Evolutionary conservation across 2,797 vertebrate genomes (phyloP).

Genomic region (Agapornis canus): DNA sequence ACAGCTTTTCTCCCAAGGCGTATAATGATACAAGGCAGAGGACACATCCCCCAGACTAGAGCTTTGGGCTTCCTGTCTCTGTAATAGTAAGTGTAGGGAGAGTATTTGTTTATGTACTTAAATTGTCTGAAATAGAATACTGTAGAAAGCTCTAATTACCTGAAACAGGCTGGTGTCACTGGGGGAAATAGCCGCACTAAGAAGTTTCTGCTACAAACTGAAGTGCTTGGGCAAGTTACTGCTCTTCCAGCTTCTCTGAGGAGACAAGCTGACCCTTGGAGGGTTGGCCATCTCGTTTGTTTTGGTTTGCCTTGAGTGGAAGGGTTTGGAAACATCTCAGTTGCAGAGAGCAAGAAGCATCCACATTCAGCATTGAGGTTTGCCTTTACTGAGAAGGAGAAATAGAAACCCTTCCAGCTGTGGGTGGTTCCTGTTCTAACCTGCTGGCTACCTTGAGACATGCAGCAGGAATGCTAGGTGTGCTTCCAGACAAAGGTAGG

Average conservation of each 20-base stretch:
- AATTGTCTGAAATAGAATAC: not conserved
- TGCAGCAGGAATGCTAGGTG: fast-evolving
- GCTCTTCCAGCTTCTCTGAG: not conserved
- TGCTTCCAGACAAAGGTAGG: too few species aligned
- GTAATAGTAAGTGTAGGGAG: not conserved
- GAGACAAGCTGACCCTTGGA: not conserved
- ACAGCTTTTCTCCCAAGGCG: not conserved
- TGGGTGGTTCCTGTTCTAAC: fast-evolving
- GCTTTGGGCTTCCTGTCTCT: not conserved
- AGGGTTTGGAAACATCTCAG: not conserved
- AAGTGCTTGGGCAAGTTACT: not conserved
- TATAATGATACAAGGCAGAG: fast-evolving
- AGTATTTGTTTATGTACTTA: too few species aligned
- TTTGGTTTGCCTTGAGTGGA: not conserved
- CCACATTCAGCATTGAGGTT: not conserved
- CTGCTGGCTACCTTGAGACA: not conserved
- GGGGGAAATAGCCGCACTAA: not conserved
- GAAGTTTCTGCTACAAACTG: not conserved
- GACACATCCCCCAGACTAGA: not conserved
- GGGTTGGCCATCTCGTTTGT: not conserved
- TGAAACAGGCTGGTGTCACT: not conserved
- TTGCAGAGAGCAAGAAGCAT: not conserved
- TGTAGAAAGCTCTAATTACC: not conserved
- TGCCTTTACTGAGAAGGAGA: not conserved
- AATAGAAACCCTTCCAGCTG: not conserved